Evolutionary conservation across 2,797 vertebrate species (phyloP).

Genomic region (Corythornis leucogaster): DNA sequence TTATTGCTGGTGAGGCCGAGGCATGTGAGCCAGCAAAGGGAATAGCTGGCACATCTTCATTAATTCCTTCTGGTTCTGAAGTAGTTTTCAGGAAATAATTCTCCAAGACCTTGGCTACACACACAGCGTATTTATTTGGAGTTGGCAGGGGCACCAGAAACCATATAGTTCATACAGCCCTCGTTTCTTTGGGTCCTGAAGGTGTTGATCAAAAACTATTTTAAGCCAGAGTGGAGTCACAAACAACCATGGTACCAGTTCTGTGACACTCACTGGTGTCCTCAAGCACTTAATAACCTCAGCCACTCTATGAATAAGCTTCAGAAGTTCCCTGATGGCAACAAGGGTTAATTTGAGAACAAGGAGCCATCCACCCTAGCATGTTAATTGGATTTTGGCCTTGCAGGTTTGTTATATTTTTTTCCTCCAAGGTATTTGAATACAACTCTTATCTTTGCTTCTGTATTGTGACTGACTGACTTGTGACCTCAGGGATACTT

Average conservation of each 20-base stretch:
- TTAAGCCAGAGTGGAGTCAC: neutral
- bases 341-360: constrained; percentile 2
- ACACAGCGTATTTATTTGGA: constrained; percentile 39
- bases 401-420: neutral
- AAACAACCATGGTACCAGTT: neutral
- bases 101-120: constrained; percentile 58
- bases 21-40: constrained; percentile 38
- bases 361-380: neutral
- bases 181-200: neutral
- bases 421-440: neutral
- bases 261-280: neutral
- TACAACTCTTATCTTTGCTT: constrained; percentile 20
- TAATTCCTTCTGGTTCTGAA: constrained; percentile 65
- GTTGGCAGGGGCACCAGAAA: constrained; percentile 57
- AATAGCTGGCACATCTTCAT: constrained; percentile 71
- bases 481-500: constrained; percentile 40
- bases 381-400: constrained; percentile 1
- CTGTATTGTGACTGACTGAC: constrained; percentile 19
- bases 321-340: neutral
- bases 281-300: neutral
- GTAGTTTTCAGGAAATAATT: constrained; percentile 63
- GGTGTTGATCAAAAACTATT: constrained; percentile 31
- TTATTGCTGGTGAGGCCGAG: constrained; percentile 52
- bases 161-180: constrained; percentile 33
- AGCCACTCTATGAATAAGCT: neutral